Conservation (phyloP, 2,888 invertebrate species). For the Strigamia crassipes region DNA sequence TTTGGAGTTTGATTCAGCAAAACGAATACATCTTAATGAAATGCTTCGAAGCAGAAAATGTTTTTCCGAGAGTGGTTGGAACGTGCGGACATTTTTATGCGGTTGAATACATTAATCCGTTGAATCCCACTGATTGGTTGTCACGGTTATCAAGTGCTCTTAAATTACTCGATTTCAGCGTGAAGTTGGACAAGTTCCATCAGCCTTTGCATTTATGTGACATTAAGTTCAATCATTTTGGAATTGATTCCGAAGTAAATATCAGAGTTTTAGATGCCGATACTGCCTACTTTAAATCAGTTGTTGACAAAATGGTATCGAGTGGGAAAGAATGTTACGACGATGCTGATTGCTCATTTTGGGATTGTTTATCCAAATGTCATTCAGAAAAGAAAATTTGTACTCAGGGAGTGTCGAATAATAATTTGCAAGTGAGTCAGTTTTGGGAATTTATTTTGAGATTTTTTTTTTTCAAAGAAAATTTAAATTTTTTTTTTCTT, state of each 20-base stretch:
- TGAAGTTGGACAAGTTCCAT: constrained; percentile 66
- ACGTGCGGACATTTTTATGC: constrained; percentile 72
- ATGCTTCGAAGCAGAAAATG: constrained; percentile 66
- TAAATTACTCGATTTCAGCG: constrained; percentile 67
- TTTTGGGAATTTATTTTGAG: neutral
- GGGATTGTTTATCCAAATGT: constrained; percentile 70
- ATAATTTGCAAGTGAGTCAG: constrained; percentile 47
- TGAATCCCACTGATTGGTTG: constrained; percentile 57
- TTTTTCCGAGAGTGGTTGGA: constrained; percentile 70
- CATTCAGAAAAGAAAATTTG: constrained; percentile 36
- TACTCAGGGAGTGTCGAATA: constrained; percentile 1
- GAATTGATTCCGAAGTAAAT: constrained; percentile 59
- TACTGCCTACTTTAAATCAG: constrained; percentile 66
- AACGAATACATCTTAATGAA: constrained; percentile 70
- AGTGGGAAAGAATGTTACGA: constrained; percentile 62
- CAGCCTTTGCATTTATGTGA: constrained; percentile 72
- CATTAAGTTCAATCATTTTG: constrained; percentile 71
- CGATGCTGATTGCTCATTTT: constrained; percentile 70
- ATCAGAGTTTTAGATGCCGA: constrained; percentile 68
- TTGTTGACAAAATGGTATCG: constrained; percentile 63
- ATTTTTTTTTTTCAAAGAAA: too few relatives aligned
- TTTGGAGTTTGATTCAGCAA: constrained; percentile 69
- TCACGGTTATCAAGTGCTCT: constrained; percentile 54
- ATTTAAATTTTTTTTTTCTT: neutral
- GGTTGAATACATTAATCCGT: constrained; percentile 67